phyloP scores from a whole-genome alignment of 2,797 vertebrate genomes.

The Oreortyx pictus region DNA sequence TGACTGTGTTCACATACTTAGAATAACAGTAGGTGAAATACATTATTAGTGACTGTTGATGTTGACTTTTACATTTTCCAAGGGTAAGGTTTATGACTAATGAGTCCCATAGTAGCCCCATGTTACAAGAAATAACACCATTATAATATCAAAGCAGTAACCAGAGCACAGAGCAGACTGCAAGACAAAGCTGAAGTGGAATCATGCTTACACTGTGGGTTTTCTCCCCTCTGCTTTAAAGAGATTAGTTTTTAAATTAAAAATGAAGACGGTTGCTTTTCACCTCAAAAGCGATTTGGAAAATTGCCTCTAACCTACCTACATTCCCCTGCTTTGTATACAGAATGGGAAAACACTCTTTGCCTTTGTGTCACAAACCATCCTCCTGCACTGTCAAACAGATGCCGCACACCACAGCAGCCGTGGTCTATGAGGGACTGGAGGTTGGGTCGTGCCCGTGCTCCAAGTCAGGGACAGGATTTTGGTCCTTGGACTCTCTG shows the following conservation, averaged over 20 bases:
- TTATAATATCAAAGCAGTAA: constrained; percentile 32
- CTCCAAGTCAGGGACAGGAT: not conserved
- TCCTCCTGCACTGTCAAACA: not conserved
- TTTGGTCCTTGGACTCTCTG: not conserved
- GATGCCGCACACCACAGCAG: accelerated
- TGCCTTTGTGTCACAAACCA: not conserved
- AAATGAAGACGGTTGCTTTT: constrained; percentile 27
- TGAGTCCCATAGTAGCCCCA: constrained; percentile 53
- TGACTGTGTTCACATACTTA: constrained; percentile 46
- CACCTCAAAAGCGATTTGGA: not conserved
- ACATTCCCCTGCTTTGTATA: not conserved
- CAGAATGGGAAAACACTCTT: accelerated
- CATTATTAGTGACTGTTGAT: constrained; percentile 42
- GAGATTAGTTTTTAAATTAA: constrained; percentile 58
- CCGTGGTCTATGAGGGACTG: accelerated
- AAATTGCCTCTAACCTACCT: not conserved
- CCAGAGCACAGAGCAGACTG: not conserved
- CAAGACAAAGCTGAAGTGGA: not conserved
- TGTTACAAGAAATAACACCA: constrained; percentile 60
- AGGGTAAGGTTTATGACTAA: constrained; percentile 59
- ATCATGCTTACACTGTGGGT: not conserved
- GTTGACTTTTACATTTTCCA: constrained; percentile 61
- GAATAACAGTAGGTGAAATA: constrained; percentile 66
- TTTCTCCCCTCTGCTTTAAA: constrained; percentile 37
- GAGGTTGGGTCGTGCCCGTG: not conserved